Evolutionary conservation across 1,140 invertebrate genomes (phyloP), one percentile per base, ranked within the genome.

Genomic region (Charaxes varanes): DNA sequence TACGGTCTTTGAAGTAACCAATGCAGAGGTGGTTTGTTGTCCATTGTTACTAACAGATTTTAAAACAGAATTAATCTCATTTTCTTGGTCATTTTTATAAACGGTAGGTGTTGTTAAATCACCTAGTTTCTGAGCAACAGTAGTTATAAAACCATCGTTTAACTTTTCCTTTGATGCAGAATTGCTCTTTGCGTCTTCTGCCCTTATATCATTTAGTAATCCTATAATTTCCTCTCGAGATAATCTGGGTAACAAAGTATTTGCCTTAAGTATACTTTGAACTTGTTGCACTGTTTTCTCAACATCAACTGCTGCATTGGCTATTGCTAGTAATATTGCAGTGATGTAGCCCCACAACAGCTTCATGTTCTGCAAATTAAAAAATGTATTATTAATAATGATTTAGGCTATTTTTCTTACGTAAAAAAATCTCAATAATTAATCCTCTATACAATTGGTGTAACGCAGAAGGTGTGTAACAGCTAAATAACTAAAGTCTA

Each of bases 201-300:
- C 72, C 21, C 85, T 85, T 35, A 90, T 89, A 28, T 90, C 88
- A 33, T 86, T 77, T 6, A 90, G 61, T 16, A 90, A 79, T 14
- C 86, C 74, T 2, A 90, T 62, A 26, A 90, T 90, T 45, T 90
- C 87, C 4, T 79, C 69, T 43, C 87, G 66, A 2, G 79, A 85
- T 6, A 90, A 66, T 15, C 85, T 77, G 1, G 90, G 89, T 10
- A 91, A 53, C 7, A 67, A 73, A 2, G 86, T 66, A 51, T 90
- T 86, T 13, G 77, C 66, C 43, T 80, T 61, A 3, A 90, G 62
- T 37, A 89, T 85, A 17, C 58, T 84, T 43, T 90, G 86, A 1
- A 91, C 89, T 64, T 89, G 86, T 24, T 86, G 65, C 4, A 90
- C 86, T 7, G 89, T 90, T 47, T 77, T 74, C 30, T 84, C 72